Conservation (phyloP, 2,888 invertebrate genomes). For the Gonocerus acuteangulatus region DNA sequence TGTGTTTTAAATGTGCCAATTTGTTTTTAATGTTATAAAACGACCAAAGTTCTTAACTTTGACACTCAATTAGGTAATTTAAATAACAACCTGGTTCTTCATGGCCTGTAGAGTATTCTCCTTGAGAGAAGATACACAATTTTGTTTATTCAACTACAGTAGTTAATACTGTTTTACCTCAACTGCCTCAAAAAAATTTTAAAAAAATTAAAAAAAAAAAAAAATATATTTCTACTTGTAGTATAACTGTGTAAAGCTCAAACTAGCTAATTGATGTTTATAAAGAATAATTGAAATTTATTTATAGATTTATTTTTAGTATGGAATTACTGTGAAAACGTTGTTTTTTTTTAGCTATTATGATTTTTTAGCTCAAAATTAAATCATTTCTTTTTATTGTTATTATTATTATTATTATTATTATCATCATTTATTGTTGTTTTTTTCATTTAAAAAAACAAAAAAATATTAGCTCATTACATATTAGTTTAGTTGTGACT, state of each 20-base stretch:
- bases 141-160: background rate
- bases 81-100: background rate
- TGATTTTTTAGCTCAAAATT: constrained; percentile 17
- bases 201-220: background rate
- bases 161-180: background rate
- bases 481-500: constrained; percentile 14
- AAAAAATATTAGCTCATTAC: constrained; percentile 13
- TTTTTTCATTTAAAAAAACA: no score
- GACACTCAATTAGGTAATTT: background rate
- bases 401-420: background rate
- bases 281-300: background rate
- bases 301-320: constrained; percentile 9
- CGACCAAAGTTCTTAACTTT: background rate
- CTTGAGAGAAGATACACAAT: no score
- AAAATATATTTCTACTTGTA: background rate
- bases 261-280: constrained; percentile 23
- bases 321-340: background rate
- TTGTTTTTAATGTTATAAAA: background rate
- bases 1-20: background rate
- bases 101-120: no score
- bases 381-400: constrained; percentile 4
- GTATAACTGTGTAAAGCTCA: constrained; percentile 17
- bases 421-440: no score
- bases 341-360: constrained; percentile 6
- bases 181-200: background rate